These are phyloP conservation scores for Sigmodon hispidus DNA, from an alignment of 2,113 vertebrate genomes.

Conservation along the genomic window DNA sequence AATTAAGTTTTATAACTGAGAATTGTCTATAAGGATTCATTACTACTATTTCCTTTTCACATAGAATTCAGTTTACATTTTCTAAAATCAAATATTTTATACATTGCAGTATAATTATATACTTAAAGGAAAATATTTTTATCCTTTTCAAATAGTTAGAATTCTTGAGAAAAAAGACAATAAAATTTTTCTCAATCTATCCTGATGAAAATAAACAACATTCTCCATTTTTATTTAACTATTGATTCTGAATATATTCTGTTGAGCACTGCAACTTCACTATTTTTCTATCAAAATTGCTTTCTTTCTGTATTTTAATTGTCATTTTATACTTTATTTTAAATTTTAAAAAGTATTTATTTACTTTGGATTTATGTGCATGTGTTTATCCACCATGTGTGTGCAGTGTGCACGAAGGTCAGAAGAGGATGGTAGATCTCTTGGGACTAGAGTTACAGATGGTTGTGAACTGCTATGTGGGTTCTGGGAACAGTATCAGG, in stretches of 20 bases:
- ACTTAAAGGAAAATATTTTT: neutral
- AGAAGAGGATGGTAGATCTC: neutral
- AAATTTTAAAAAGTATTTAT: neutral
- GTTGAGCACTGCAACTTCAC: neutral
- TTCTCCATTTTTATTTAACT: neutral
- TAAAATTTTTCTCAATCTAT: neutral
- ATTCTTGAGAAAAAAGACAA: neutral
- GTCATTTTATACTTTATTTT: neutral
- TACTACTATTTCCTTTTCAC: neutral
- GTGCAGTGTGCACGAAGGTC: neutral
- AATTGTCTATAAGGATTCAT: neutral
- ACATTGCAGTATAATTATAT: neutral
- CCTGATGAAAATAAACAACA: neutral
- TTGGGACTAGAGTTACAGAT: no score
- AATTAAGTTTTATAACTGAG: conserved; percentile 7
- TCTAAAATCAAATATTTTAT: conserved; percentile 2
- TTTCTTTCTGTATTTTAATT: neutral
- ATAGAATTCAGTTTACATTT: neutral
- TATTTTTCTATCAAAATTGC: conserved; percentile 7
- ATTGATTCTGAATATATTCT: neutral
- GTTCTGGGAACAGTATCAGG: neutral
- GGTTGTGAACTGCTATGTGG: neutral
- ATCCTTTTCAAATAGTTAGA: neutral
- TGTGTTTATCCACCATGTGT: neutral
- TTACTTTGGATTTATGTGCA: neutral